Percentiles rank a stretch among this genome's conserved stretches.
Conservation (phyloP, 2,113 vertebrate species). For the Delphinapterus leucas region DNA sequence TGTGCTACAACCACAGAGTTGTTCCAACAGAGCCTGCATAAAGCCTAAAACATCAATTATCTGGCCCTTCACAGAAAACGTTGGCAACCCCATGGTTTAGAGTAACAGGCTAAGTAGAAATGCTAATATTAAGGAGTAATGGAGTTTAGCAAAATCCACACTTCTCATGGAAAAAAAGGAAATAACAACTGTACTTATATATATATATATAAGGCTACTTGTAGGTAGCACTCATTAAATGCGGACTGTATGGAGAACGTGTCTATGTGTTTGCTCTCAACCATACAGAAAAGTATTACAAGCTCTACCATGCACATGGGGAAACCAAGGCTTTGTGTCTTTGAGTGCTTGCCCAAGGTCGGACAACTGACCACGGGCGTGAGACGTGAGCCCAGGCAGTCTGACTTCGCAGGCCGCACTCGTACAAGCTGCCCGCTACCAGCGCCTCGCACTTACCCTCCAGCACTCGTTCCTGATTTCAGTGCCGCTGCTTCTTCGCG, state of each 20-base stretch:
- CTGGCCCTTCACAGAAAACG: not conserved
- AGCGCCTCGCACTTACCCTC: not conserved
- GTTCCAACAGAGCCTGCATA: not conserved
- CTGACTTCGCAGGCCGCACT: not conserved
- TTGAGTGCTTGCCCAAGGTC: not conserved
- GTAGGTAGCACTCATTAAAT: not conserved
- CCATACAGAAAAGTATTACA: not conserved
- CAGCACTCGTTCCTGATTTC: conserved; percentile 19
- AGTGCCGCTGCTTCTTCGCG: not conserved
- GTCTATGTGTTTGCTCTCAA: not conserved
- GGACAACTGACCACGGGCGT: not conserved
- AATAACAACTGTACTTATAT: not conserved
- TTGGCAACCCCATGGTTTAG: not conserved
- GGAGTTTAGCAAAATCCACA: not conserved
- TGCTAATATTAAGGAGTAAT: not conserved
- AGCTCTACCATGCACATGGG: not conserved
- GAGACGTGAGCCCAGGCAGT: not conserved
- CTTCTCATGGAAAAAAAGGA: not conserved
- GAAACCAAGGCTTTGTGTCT: not conserved
- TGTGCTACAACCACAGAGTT: not conserved
- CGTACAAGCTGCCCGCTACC: not conserved
- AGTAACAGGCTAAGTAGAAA: not conserved
- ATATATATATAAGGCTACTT: not conserved
- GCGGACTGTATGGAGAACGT: not conserved
- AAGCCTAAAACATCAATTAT: not conserved